phyloP scores from a whole-genome alignment of 2,888 invertebrate genomes.

The Lagria hirta region DNA sequence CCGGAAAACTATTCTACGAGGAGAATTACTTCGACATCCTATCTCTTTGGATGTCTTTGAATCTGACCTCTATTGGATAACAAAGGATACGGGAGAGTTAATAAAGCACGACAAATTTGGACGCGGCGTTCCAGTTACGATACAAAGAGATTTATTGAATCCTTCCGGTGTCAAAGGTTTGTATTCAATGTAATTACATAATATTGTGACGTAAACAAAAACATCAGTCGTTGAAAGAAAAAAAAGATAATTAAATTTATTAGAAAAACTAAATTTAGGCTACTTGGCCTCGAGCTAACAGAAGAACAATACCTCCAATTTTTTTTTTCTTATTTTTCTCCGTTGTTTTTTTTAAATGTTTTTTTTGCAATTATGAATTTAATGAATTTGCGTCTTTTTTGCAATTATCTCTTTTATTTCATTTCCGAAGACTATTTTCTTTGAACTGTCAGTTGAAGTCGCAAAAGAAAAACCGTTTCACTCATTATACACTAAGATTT shows the following conservation, averaged over 20 bases:
- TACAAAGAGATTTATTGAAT: constrained; percentile 81
- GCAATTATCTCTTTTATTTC: neutral
- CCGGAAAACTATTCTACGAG: constrained; percentile 70
- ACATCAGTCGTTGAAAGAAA: no score
- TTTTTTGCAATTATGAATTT: constrained; percentile 27
- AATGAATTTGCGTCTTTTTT: neutral
- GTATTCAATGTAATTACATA: no score
- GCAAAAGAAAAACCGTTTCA: no score
- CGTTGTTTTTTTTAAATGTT: no score
- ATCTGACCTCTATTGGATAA: constrained; percentile 90
- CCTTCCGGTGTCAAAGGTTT: constrained; percentile 86
- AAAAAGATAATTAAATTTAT: no score
- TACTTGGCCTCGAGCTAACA: no score
- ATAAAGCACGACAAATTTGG: constrained; percentile 96
- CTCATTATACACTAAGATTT: neutral
- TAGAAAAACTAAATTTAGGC: no score
- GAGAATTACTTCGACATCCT: constrained; percentile 77
- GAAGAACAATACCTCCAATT: no score
- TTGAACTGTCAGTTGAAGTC: neutral
- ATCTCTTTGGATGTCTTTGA: constrained; percentile 92
- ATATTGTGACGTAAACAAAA: no score
- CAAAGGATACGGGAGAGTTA: constrained; percentile 83
- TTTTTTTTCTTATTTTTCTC: no score
- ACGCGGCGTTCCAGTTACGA: constrained; percentile 80
- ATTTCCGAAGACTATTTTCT: neutral